Evolutionary conservation across 1,140 invertebrate genomes (phyloP), one percentile per base, ranked within the genome.

Genomic region (Musca vetustissima): DNA sequence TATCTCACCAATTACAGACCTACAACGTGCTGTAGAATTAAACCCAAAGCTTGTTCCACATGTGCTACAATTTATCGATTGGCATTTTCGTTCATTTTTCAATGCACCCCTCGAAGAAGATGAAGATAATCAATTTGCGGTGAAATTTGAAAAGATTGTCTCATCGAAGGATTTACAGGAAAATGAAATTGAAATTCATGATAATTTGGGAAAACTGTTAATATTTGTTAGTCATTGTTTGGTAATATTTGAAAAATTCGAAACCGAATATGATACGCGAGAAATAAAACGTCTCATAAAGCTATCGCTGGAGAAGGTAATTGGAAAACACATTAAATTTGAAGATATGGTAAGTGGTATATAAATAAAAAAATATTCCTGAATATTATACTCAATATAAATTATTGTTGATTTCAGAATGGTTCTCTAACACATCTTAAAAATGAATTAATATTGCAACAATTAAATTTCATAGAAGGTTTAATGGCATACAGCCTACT

Each of bases 1-100:
- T 2, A 50, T 49, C 19, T 64, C 17, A n/a, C 28, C 28, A 4
- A 4, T 32, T 8, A 15, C 7, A 80, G 80, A 80, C 72, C 73
- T 82, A 9, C 76, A 78, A 25, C 75, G 78, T 4, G 80, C 79
- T n/a, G 77, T 82, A 13, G 78, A 81, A 49, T 64, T 81, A 0
- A 82, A 82, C 75, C 72, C 77, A 7, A 82, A 82, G 36, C 59
- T 82, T 0, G 75, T 76, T 17, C 78, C 78, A 0, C 80, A 82
- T 72, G 71, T 82, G 0, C 17, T 82, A 2, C 78, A 81, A 67
- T 79, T 82, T n/a, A 75, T 81, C 9, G 79, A 81, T 43, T 79
- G 74, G 71, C 78, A 82, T 69, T 81, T 82, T 67, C 77, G 79
- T 2, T 71, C 71, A 9, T 82, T 78, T 36, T 82, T 82, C 9